Evolutionary conservation across 2,113 vertebrate species (phyloP).

Genomic region (Anser brachyrhynchus): DNA sequence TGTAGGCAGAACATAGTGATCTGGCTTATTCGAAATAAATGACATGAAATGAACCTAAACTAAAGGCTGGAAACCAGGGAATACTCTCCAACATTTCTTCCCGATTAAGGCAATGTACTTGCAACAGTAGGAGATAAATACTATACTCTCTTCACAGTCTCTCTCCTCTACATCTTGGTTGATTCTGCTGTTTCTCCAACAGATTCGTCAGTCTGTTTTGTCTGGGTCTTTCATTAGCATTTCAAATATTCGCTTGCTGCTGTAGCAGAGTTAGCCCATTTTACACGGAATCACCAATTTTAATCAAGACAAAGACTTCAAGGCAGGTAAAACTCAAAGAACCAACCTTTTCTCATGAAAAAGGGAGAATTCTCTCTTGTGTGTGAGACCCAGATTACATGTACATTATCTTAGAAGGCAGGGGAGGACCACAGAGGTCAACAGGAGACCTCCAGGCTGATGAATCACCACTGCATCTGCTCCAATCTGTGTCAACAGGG

Average conservation of each 20-base stretch:
- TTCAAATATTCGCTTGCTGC: background rate
- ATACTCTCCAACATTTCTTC: background rate
- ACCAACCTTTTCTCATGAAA: fast-evolving
- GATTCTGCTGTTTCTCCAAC: background rate
- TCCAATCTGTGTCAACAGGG: fast-evolving
- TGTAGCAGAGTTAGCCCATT: background rate
- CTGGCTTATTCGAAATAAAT: background rate
- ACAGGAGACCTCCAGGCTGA: background rate
- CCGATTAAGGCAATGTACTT: background rate
- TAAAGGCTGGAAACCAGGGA: background rate
- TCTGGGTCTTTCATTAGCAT: conserved; percentile 14
- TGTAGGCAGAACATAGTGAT: background rate
- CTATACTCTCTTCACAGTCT: background rate
- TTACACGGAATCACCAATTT: background rate
- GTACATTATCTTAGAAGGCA: background rate
- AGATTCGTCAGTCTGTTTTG: conserved; percentile 25
- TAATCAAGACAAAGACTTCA: background rate
- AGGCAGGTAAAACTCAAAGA: background rate
- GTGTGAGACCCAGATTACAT: fast-evolving
- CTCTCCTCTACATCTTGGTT: background rate
- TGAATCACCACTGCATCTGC: background rate
- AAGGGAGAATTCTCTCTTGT: background rate
- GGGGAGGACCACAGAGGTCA: background rate
- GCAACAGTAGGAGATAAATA: background rate
- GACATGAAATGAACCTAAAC: background rate